Percentiles rank a stretch among this genome's conserved stretches.
These are phyloP conservation scores for Dreissena polymorpha DNA, from an alignment of 1,140 invertebrate genomes.

Conservation along the genomic window DNA sequence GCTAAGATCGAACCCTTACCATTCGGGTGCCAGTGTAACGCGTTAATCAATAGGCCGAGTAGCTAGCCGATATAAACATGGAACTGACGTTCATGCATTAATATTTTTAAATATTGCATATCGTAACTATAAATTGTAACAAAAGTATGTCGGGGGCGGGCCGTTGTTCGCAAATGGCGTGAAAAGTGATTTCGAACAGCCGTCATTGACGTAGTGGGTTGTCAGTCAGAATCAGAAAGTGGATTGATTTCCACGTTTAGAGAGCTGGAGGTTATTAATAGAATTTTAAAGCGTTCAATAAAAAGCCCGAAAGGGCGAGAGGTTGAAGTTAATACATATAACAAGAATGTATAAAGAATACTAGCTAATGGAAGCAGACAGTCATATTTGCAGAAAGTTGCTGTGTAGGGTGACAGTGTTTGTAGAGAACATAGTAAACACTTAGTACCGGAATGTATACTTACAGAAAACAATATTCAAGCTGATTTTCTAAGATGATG, in stretches of 20 bases:
- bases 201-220: constrained; percentile 6
- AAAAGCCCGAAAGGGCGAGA: background rate
- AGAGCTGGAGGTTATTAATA: constrained; percentile 17
- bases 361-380: constrained; percentile 7
- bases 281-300: background rate
- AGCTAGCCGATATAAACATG: too few relatives aligned
- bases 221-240: too few relatives aligned
- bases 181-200: too few relatives aligned
- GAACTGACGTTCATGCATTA: too few relatives aligned
- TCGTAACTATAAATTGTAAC: too few relatives aligned
- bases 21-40: too few relatives aligned
- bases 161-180: too few relatives aligned
- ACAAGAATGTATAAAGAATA: background rate
- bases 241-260: constrained; percentile 14
- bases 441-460: constrained; percentile 18
- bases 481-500: constrained; percentile 18
- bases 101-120: too few relatives aligned
- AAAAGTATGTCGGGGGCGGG: too few relatives aligned
- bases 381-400: background rate
- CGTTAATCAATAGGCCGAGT: too few relatives aligned
- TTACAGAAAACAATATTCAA: background rate
- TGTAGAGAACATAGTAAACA: background rate
- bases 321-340: background rate
- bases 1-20: too few relatives aligned
- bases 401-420: constrained; percentile 6